A percentile compares a stretch with the other conserved stretches of the same genome.
phyloP scores from a whole-genome alignment of 2,113 vertebrate species.

The Notarius lentiginosus region DNA sequence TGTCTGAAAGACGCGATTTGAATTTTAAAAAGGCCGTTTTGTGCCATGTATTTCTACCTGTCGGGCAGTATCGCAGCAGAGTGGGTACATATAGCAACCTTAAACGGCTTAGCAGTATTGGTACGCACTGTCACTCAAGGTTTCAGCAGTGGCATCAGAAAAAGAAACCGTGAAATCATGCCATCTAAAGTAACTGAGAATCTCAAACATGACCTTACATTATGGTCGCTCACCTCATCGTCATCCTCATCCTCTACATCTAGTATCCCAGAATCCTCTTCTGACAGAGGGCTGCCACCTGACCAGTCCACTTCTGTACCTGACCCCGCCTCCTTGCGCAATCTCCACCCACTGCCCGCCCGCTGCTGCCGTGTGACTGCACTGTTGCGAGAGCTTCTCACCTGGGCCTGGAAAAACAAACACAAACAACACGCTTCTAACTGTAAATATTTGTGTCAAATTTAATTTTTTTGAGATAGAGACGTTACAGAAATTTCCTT shows the following conservation, averaged over 20 bases:
- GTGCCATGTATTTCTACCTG: neutral
- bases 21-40: neutral
- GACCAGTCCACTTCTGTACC: slow-evolving; percentile 74
- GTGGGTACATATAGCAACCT: neutral
- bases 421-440: slow-evolving; percentile 13
- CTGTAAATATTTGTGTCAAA: too few species aligned
- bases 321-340: slow-evolving; percentile 71
- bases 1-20: neutral
- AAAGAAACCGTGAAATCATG: neutral
- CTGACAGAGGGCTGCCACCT: slow-evolving; percentile 80
- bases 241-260: slow-evolving; percentile 92
- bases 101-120: neutral
- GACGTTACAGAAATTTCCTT: neutral
- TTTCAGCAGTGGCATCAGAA: neutral
- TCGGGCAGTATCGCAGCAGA: neutral
- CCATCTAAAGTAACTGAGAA: neutral
- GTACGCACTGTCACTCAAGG: neutral
- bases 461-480: neutral
- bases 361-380: slow-evolving; percentile 79
- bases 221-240: slow-evolving; percentile 75
- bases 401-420: slow-evolving; percentile 79
- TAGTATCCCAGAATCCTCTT: slow-evolving; percentile 91
- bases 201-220: neutral
- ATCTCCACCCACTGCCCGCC: slow-evolving; percentile 71
- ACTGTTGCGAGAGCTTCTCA: slow-evolving; percentile 87